Conservation (phyloP, 2,888 invertebrate species). For the Ypsolopha scabrella region DNA sequence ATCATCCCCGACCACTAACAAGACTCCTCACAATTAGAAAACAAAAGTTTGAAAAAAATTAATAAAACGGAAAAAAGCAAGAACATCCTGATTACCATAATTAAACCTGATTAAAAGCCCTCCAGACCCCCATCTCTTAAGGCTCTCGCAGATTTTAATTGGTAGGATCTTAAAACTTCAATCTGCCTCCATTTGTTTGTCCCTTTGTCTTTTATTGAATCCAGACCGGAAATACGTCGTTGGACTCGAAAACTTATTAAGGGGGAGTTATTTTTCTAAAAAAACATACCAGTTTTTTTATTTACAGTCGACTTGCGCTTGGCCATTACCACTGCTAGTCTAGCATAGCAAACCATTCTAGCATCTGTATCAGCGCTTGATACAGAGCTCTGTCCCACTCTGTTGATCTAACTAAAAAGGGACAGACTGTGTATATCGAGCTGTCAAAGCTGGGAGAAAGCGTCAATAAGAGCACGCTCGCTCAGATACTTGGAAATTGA, state of each 20-base stretch:
- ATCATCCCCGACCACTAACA: background rate
- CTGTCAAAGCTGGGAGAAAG: too few relatives aligned
- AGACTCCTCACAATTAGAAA: background rate
- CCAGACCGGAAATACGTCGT: conserved; percentile 52
- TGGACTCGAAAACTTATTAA: conserved; percentile 39
- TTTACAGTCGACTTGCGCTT: too few relatives aligned
- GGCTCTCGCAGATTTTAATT: conserved; percentile 9
- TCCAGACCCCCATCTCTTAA: conserved; percentile 52
- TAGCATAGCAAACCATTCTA: too few relatives aligned
- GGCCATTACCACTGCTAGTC: too few relatives aligned
- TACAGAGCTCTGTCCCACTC: too few relatives aligned
- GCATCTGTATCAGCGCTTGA: too few relatives aligned
- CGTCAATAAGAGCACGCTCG: too few relatives aligned
- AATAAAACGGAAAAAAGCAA: background rate
- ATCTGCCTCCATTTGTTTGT: conserved; percentile 43
- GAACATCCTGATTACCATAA: conserved; percentile 10
- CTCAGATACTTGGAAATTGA: too few relatives aligned
- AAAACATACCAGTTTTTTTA: background rate
- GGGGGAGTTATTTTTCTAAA: background rate
- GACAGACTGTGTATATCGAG: too few relatives aligned
- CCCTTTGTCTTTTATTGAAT: conserved; percentile 21
- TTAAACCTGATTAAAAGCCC: conserved; percentile 15
- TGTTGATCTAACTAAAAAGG: too few relatives aligned
- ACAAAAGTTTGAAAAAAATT: background rate
- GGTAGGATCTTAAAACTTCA: conserved; percentile 23